Conservation (phyloP, 2,888 invertebrate species). For the Dicycla oo region DNA sequence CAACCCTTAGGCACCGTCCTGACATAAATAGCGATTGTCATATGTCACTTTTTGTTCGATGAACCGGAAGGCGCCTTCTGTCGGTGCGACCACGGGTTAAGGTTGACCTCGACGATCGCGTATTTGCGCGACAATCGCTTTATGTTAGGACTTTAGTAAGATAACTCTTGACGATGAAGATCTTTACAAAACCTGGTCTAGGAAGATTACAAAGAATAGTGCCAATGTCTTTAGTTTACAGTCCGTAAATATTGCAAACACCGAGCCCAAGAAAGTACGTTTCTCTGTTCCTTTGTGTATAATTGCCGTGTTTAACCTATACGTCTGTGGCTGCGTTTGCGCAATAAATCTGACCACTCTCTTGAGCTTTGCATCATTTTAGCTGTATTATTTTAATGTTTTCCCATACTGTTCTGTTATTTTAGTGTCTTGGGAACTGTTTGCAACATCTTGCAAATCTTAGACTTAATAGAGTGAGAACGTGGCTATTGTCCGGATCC, state of each 20-base stretch:
- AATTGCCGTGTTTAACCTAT: slow-evolving; percentile 55
- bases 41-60: too few relatives aligned
- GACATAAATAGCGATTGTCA: too few relatives aligned
- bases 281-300: slow-evolving; percentile 51
- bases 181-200: too few relatives aligned
- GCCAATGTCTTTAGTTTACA: background rate
- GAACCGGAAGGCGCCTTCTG: too few relatives aligned
- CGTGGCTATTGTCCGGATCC: background rate
- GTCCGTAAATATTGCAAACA: slow-evolving; percentile 7
- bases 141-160: too few relatives aligned
- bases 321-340: slow-evolving; percentile 37
- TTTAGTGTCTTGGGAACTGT: slow-evolving; percentile 37
- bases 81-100: too few relatives aligned
- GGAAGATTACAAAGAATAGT: background rate
- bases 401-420: slow-evolving; percentile 42
- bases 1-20: too few relatives aligned
- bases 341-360: slow-evolving; percentile 57
- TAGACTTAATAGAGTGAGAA: slow-evolving; percentile 23
- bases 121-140: too few relatives aligned
- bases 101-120: too few relatives aligned
- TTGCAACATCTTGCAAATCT: slow-evolving; percentile 27
- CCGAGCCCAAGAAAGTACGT: slow-evolving; percentile 47
- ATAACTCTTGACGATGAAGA: background rate
- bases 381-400: slow-evolving; percentile 53
- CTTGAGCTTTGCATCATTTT: slow-evolving; percentile 44